Base-by-base conservation (phyloP, 2,113 vertebrate species). In the Chloropsis cyanopogon region DNA sequence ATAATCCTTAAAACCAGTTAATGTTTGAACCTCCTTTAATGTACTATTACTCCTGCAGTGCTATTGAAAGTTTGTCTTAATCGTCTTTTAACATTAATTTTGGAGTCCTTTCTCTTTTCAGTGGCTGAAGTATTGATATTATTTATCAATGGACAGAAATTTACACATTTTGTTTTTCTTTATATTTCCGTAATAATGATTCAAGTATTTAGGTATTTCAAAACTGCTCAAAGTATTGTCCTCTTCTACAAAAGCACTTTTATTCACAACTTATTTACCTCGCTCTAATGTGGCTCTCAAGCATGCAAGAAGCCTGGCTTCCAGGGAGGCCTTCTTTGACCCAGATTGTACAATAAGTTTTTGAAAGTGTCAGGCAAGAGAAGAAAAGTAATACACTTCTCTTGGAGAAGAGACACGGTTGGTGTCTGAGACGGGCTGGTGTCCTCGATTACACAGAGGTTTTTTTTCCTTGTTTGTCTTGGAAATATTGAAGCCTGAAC, bases 121-220 rank as follows among this genome's bases (percentile, higher is more conserved):
- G 10, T 54, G 46, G 28, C 25, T 68, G 44, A 79, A 82, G 4
- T 25, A 47, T 10, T 81, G 47, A 20, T 71, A 44, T 12, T 24
- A 59, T 41, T 85, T 92, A 49, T 19, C 13, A 63, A 26, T 3
- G 59, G 41, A 66, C 9, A 66, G 26, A 65, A 88, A 69, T 52
- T 15, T 57, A 9, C 16, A 4, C 0, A 0, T 49, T 70, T 56
- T 14, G 2, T 80, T 23, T 73, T 56, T 46, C 4, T 72, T 72
- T 69, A 4, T 64, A 49, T 41, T 77, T 86, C 47, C 7, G 5
- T 47, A 73, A 59, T 6, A 46, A 6, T 9, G 17, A 49, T 33
- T 53, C 25, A 86, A 88, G 9, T 61, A 39, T 42, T 68, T 76
- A 71, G 9, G 19, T 64, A 44, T 75, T 83, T 69, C 23, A 17